These are phyloP conservation scores for Apogon hyalosoma DNA, from an alignment of 2,797 vertebrate genomes.

Conservation along the genomic window DNA sequence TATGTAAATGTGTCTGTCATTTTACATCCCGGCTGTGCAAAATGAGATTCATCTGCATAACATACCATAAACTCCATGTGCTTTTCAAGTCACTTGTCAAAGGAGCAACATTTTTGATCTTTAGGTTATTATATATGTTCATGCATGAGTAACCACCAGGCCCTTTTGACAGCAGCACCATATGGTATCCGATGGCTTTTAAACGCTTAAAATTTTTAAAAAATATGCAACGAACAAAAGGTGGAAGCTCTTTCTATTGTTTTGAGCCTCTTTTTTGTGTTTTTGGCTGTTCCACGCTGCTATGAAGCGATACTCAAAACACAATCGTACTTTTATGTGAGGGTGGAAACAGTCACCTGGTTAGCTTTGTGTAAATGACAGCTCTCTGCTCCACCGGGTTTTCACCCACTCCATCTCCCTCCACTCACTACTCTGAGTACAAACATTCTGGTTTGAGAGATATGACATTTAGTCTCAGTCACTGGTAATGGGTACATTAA, in stretches of 20 bases:
- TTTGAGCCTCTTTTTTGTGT: not conserved
- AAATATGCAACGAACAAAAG: not conserved
- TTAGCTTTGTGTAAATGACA: conserved; percentile 22
- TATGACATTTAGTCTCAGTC: conserved; percentile 72
- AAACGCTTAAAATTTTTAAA: too few relatives aligned
- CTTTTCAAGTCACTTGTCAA: conserved; percentile 9
- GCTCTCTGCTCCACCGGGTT: conserved; percentile 30
- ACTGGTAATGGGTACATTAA: conserved; percentile 65
- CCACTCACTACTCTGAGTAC: conserved; percentile 50
- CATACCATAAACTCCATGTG: not conserved
- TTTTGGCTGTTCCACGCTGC: not conserved
- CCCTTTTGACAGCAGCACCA: not conserved
- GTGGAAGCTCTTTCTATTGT: not conserved
- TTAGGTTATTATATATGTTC: conserved; percentile 3
- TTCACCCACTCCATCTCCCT: conserved; percentile 29
- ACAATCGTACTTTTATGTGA: conserved; percentile 17
- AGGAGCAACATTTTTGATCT: not conserved
- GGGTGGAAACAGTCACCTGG: conserved; percentile 26
- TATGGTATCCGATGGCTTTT: too few relatives aligned
- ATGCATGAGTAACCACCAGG: not conserved
- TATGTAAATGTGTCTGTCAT: conserved; percentile 11
- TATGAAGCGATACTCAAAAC: conserved; percentile 18
- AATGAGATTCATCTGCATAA: conserved; percentile 8
- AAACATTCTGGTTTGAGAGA: conserved; percentile 63
- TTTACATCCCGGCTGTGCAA: conserved; percentile 14